Percentiles rank a stretch among this genome's conserved stretches.
phyloP scores from a whole-genome alignment of 2,797 vertebrate genomes.

The Phataginus tricuspis region DNA sequence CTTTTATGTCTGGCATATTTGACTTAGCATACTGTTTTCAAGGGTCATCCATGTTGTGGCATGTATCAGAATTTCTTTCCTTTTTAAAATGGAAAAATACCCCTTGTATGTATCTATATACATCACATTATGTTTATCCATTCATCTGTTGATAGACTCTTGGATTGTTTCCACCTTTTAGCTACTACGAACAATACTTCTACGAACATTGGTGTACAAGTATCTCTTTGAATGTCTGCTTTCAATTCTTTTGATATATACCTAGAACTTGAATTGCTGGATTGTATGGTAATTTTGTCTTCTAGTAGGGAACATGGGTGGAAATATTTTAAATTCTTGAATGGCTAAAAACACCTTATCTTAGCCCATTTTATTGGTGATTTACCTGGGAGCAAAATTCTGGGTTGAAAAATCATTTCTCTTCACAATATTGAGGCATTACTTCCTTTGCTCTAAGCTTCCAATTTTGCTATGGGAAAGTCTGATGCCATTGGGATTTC shows the following conservation, averaged over 20 bases:
- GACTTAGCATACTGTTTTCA: background rate
- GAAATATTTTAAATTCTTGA: constrained; percentile 2
- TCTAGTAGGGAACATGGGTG: background rate
- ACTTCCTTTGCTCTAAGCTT: constrained; percentile 3
- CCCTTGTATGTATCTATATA: background rate
- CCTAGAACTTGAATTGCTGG: background rate
- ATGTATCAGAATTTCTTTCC: background rate
- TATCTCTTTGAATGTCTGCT: background rate
- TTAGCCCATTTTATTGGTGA: background rate
- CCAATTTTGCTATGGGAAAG: background rate
- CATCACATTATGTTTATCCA: background rate
- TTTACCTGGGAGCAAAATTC: constrained; percentile 21
- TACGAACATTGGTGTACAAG: background rate
- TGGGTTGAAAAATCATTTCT: constrained; percentile 19
- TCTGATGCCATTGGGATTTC: background rate
- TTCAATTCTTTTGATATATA: background rate
- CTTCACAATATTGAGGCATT: background rate
- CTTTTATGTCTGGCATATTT: background rate
- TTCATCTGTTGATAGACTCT: background rate
- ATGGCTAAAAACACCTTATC: background rate
- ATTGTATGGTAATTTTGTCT: background rate
- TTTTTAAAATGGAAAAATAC: background rate
- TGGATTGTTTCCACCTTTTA: background rate
- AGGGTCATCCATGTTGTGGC: background rate
- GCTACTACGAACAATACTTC: background rate